Conservation (phyloP, 2,797 vertebrate genomes). For the Anabacerthia variegaticeps region DNA sequence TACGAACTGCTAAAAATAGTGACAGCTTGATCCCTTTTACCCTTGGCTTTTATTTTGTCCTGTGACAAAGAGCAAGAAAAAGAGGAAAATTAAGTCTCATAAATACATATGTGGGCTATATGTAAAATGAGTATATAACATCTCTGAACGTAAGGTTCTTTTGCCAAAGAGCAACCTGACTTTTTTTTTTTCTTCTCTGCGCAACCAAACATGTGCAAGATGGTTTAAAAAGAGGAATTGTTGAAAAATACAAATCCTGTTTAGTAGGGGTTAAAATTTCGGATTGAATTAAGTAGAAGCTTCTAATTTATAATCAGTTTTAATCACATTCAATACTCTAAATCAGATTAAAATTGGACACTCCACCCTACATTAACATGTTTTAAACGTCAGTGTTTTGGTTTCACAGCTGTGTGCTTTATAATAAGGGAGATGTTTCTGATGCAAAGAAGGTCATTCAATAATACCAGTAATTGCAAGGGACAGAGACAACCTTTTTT, state of each 20-base stretch:
- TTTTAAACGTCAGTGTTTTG: conserved; percentile 3
- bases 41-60: not conserved
- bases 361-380: not conserved
- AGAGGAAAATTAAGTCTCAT: not conserved
- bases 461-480: not conserved
- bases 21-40: not conserved
- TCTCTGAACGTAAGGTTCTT: not conserved
- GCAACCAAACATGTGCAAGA: not conserved
- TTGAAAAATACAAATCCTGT: not conserved
- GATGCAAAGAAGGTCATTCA: not conserved
- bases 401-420: not conserved
- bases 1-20: not conserved
- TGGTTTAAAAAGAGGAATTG: not conserved
- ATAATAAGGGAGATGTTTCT: not conserved
- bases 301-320: conserved; percentile 53
- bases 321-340: conserved; percentile 35
- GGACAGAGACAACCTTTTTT: not conserved
- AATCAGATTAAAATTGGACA: conserved; percentile 36
- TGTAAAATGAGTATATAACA: not conserved
- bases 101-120: not conserved
- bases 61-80: not conserved
- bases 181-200: not conserved
- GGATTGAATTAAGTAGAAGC: conserved; percentile 26
- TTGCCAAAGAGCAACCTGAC: not conserved
- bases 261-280: not conserved